Percentiles rank a stretch among this genome's conserved stretches.
These are phyloP conservation scores for Sinodicranocentrus sp. DNA, from an alignment of 2,888 invertebrate species.

Conservation along the genomic window DNA sequence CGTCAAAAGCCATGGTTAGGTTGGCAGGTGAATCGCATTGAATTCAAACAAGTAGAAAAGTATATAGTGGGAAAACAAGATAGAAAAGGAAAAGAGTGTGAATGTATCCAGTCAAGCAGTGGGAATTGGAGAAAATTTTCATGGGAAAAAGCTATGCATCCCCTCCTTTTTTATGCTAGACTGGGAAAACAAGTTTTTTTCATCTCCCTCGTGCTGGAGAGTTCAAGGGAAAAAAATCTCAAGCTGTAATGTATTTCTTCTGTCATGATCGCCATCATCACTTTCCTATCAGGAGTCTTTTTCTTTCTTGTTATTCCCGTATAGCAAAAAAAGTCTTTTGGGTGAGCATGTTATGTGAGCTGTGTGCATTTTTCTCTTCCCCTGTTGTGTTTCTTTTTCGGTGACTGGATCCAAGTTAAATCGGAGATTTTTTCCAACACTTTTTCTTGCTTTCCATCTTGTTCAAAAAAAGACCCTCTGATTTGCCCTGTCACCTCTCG, in stretches of 20 bases:
- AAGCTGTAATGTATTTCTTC: slow-evolving; percentile 27
- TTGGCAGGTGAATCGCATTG: not conserved
- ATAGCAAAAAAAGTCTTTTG: not conserved
- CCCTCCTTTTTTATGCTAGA: no score
- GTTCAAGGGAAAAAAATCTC: slow-evolving; percentile 18
- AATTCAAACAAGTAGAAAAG: slow-evolving; percentile 22
- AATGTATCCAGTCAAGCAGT: not conserved
- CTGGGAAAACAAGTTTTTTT: no score
- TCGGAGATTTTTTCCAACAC: not conserved
- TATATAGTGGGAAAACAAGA: not conserved
- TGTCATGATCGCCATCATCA: slow-evolving; percentile 35
- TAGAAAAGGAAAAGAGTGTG: not conserved
- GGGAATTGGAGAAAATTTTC: not conserved
- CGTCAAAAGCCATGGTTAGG: no score
- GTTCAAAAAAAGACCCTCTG: slow-evolving; percentile 11
- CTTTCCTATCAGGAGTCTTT: slow-evolving; percentile 28
- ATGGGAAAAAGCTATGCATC: no score
- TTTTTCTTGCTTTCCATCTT: slow-evolving; percentile 7
- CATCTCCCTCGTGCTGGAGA: not conserved
- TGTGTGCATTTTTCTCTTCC: not conserved
- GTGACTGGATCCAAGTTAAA: not conserved
- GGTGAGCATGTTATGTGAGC: not conserved
- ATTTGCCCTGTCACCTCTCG: slow-evolving; percentile 35
- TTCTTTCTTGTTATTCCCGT: not conserved
- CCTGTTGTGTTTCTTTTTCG: not conserved